Evolutionary conservation across 2,888 invertebrate species (phyloP).

Genomic region (Polylopha cassiicola): DNA sequence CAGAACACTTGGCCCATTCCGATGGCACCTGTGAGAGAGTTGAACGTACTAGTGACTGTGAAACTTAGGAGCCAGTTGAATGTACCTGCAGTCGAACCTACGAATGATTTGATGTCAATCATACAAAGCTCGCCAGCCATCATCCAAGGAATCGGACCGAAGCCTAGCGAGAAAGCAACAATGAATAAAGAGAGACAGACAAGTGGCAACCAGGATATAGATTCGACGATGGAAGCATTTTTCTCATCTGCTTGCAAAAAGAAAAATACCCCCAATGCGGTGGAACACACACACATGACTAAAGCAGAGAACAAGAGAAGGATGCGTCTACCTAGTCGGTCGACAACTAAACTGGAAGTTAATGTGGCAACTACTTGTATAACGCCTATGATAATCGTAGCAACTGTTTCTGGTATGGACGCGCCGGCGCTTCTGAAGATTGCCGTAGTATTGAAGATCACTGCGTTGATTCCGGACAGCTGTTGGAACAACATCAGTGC

Average conservation of each 20-base stretch:
- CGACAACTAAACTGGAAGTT: constrained; percentile 85
- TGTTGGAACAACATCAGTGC: constrained; percentile 94
- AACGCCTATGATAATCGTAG: constrained; percentile 88
- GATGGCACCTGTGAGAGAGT: constrained; percentile 72
- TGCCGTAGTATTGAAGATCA: constrained; percentile 85
- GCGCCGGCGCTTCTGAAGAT: constrained; percentile 85
- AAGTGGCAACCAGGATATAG: constrained; percentile 85
- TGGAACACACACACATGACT: constrained; percentile 82
- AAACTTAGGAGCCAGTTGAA: constrained; percentile 90
- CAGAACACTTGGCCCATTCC: constrained; percentile 83
- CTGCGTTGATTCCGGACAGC: constrained; percentile 88
- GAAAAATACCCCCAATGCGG: constrained; percentile 85
- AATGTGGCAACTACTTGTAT: constrained; percentile 89
- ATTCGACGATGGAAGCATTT: constrained; percentile 53
- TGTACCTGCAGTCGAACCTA: constrained; percentile 86
- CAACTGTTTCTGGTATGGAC: constrained; percentile 73
- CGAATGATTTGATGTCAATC: constrained; percentile 85
- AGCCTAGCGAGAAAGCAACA: constrained; percentile 88
- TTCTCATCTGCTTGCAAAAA: constrained; percentile 57
- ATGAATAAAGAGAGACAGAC: constrained; percentile 85
- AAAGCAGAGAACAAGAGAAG: constrained; percentile 84
- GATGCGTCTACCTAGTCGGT: constrained; percentile 86
- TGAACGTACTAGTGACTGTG: constrained; percentile 85
- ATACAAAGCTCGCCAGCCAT: constrained; percentile 89
- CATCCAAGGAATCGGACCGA: constrained; percentile 93